These are phyloP conservation scores for Sebastes itinus DNA, from an alignment of 2,797 vertebrate genomes.

Conservation along the genomic window DNA sequence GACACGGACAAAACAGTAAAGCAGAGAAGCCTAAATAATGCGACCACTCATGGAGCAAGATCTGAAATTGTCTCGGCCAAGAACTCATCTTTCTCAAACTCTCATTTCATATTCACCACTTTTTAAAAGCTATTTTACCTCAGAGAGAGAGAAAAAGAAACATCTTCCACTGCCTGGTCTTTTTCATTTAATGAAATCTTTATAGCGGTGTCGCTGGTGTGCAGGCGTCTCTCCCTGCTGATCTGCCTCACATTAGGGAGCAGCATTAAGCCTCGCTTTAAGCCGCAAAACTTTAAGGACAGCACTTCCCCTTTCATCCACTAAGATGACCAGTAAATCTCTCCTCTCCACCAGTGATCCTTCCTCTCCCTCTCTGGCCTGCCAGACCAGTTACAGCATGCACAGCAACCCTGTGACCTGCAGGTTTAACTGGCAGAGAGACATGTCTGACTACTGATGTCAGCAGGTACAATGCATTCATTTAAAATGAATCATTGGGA, in stretches of 20 bases:
- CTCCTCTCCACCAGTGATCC: slow-evolving; percentile 12
- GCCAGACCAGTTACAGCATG: slow-evolving; percentile 14
- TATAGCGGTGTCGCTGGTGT: slow-evolving; percentile 15
- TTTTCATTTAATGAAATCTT: slow-evolving; percentile 43
- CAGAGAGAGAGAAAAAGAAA: slow-evolving; percentile 1
- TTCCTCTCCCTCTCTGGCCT: neutral
- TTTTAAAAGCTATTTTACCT: slow-evolving; percentile 10
- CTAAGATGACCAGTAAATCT: slow-evolving; percentile 33
- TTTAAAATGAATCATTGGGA: slow-evolving; percentile 36
- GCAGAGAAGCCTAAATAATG: slow-evolving; percentile 7
- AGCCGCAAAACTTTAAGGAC: slow-evolving; percentile 48
- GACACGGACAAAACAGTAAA: slow-evolving; percentile 21
- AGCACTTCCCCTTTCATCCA: slow-evolving; percentile 59
- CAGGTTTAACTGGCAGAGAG: slow-evolving; percentile 14
- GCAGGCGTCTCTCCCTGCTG: slow-evolving; percentile 12
- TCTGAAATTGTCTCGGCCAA: neutral
- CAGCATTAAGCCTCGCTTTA: slow-evolving; percentile 46
- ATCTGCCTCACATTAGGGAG: slow-evolving; percentile 33
- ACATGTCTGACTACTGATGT: neutral
- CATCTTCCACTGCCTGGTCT: neutral
- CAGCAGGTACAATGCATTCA: slow-evolving; percentile 5
- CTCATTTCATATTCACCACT: slow-evolving; percentile 25
- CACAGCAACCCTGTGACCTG: neutral
- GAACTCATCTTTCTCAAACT: neutral
- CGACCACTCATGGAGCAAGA: neutral